Evolutionary conservation across 2,113 vertebrate genomes (phyloP).

Genomic region (Triplophysa dalaica): DNA sequence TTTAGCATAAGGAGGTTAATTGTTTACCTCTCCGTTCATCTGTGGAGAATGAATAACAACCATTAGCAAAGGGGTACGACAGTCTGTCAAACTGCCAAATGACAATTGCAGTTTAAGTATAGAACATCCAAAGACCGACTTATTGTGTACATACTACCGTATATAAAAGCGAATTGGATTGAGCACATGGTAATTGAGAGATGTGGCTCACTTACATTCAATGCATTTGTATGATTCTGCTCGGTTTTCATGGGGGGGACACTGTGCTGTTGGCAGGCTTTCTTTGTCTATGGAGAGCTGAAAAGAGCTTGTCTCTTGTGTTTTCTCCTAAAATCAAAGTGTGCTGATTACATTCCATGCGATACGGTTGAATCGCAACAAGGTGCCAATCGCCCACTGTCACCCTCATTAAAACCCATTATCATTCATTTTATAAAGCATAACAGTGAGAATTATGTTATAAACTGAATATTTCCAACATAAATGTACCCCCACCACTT

Average conservation of each 20-base stretch:
- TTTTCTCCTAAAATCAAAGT: conserved; percentile 80
- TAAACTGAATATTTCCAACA: neutral
- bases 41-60: conserved; percentile 47
- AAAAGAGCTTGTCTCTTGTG: conserved; percentile 73
- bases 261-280: conserved; percentile 70
- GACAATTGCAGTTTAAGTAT: neutral
- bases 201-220: conserved; percentile 78
- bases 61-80: neutral
- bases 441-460: neutral
- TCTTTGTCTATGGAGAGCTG: conserved; percentile 83
- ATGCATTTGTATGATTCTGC: conserved; percentile 74
- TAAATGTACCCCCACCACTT: too few species aligned
- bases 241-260: conserved; percentile 80
- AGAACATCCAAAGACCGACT: conserved; percentile 12
- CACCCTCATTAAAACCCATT: conserved; percentile 28
- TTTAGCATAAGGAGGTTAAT: conserved; percentile 80
- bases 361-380: neutral
- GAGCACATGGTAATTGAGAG: conserved; percentile 24
- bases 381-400: neutral
- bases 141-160: conserved; percentile 8
- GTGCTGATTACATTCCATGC: neutral
- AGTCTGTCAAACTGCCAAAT: neutral
- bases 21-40: conserved; percentile 76
- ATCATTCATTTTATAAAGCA: neutral
- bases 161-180: neutral